phyloP scores from a whole-genome alignment of 2,113 vertebrate genomes.

The Pavo muticus region DNA sequence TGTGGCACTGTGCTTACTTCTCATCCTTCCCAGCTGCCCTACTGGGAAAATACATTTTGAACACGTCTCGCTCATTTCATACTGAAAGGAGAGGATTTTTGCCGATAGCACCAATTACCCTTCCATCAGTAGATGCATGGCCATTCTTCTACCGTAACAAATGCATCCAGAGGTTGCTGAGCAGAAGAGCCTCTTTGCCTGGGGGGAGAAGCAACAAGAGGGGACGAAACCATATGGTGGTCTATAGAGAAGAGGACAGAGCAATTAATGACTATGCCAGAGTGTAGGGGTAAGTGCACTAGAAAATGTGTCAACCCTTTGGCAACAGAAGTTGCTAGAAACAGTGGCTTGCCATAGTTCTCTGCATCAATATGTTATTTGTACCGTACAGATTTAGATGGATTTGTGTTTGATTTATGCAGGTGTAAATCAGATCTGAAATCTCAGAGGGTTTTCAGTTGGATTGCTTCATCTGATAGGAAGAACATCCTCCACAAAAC shows the following conservation, averaged over 20 bases:
- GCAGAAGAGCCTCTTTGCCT: slow-evolving; percentile 22
- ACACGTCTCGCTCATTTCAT: slow-evolving; percentile 7
- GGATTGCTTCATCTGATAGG: neutral
- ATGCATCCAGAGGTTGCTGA: slow-evolving; percentile 3
- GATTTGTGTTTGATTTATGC: neutral
- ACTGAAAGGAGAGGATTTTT: neutral
- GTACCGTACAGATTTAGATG: neutral
- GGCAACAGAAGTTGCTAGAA: slow-evolving; percentile 23
- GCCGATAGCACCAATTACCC: slow-evolving; percentile 8
- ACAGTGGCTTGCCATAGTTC: neutral
- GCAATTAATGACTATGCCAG: slow-evolving; percentile 41
- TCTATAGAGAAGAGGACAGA: slow-evolving; percentile 9
- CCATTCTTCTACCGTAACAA: neutral
- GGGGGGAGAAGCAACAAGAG: slow-evolving; percentile 27
- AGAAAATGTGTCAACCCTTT: slow-evolving; percentile 49
- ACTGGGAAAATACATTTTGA: slow-evolving; percentile 7
- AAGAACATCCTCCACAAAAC: neutral
- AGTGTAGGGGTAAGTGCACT: slow-evolving; percentile 38
- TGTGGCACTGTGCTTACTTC: neutral
- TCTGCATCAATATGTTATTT: neutral
- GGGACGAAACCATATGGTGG: slow-evolving; percentile 42
- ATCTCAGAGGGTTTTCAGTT: neutral
- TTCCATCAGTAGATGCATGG: slow-evolving; percentile 46
- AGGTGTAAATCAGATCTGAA: slow-evolving; percentile 1
- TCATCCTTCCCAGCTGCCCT: slow-evolving; percentile 28